Conservation (phyloP, 2,113 vertebrate species). For the Chunga burmeisteri region DNA sequence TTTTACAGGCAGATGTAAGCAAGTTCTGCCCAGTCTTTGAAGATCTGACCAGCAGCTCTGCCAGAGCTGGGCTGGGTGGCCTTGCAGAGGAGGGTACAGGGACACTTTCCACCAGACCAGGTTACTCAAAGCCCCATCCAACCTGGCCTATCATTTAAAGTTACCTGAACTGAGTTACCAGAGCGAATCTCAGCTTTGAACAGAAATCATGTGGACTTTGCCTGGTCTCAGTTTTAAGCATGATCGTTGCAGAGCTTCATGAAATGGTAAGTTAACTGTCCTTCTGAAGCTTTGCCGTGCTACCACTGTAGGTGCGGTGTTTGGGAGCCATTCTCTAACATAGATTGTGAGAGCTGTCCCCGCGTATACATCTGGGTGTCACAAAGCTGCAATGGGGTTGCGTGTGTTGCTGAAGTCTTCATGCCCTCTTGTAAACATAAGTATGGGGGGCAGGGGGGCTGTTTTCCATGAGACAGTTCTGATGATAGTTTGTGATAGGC, state of each 20-base stretch:
- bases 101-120: too few relatives aligned
- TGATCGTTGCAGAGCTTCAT: neutral
- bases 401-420: neutral
- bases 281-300: neutral
- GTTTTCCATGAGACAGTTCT: neutral
- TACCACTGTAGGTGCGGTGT: rapidly evolving
- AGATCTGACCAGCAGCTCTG: neutral
- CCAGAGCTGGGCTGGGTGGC: neutral
- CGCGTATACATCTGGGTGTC: neutral
- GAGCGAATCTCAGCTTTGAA: neutral
- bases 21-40: neutral
- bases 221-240: neutral
- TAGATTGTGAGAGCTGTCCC: neutral
- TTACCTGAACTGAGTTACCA: neutral
- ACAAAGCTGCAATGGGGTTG: neutral
- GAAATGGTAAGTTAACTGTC: neutral
- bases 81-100: neutral
- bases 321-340: neutral
- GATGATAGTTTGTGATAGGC: neutral
- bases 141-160: neutral
- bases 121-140: too few relatives aligned
- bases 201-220: neutral
- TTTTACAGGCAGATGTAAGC: neutral
- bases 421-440: neutral
- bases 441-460: rapidly evolving